phyloP scores from a whole-genome alignment of 2,797 vertebrate species.

The Acrossocheilus wenchowensis region DNA sequence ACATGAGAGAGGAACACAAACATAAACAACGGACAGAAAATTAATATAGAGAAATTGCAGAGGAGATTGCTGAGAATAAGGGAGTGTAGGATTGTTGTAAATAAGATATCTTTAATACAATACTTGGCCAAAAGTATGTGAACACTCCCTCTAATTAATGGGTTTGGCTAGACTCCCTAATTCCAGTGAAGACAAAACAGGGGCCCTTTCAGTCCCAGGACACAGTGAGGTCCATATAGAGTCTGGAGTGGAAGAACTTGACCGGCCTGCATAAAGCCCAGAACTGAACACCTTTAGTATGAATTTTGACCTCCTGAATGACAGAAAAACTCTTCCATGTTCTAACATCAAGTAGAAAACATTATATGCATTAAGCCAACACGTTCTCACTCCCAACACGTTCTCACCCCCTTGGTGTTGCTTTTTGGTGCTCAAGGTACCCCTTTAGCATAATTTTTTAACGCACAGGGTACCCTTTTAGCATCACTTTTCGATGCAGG shows the following conservation, averaged over 20 bases:
- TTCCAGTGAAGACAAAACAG: slow-evolving; percentile 4
- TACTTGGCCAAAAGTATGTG: slow-evolving; percentile 10
- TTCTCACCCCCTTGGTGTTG: too few species aligned
- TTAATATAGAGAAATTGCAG: not conserved
- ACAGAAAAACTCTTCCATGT: not conserved
- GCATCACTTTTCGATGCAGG: too few species aligned
- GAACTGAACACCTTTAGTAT: not conserved
- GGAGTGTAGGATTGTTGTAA: slow-evolving; percentile 8
- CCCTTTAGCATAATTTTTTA: too few species aligned
- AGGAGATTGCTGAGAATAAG: slow-evolving; percentile 29
- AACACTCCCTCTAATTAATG: slow-evolving; percentile 2
- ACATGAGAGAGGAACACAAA: slow-evolving; percentile 1
- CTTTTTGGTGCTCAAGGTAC: too few species aligned
- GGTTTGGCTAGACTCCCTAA: not conserved
- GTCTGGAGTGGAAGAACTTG: not conserved
- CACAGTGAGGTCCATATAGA: not conserved
- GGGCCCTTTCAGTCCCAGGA: not conserved
- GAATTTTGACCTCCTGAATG: not conserved
- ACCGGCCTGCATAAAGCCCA: not conserved
- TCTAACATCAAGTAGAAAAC: not conserved
- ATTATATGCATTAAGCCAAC: not conserved
- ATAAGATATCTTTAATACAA: not conserved
- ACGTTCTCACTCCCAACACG: too few species aligned
- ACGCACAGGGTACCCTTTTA: too few species aligned
- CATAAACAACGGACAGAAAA: slow-evolving; percentile 2